phyloP scores from a whole-genome alignment of 2,888 invertebrate species.

The Metacarcinus magister region DNA sequence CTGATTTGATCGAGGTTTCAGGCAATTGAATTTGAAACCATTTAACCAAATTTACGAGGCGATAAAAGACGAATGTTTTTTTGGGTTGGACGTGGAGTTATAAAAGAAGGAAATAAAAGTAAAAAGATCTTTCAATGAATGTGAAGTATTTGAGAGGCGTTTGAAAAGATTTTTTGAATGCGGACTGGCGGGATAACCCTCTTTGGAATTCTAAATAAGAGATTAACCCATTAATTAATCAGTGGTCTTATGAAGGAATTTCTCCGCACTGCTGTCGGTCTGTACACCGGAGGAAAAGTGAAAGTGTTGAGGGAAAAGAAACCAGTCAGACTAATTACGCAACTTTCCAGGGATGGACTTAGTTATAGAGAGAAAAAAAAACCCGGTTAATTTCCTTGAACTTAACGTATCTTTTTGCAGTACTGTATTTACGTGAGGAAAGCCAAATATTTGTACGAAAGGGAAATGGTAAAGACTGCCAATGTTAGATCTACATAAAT shows the following conservation, averaged over 20 bases:
- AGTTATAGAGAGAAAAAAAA: neutral
- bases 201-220: neutral
- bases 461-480: neutral
- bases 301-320: neutral
- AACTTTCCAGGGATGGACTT: neutral
- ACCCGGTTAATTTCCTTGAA: neutral
- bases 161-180: neutral
- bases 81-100: neutral
- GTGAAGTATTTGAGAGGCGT: neutral
- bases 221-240: neutral
- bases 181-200: neutral
- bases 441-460: too few species aligned
- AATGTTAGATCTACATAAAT: too few species aligned
- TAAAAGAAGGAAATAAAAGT: neutral
- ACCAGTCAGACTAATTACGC: neutral
- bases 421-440: neutral
- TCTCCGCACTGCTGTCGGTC: neutral
- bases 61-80: neutral
- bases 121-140: neutral
- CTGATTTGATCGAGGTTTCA: neutral
- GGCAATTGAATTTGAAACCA: neutral
- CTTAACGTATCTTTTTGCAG: neutral
- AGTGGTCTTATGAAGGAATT: neutral
- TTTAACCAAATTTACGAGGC: neutral
- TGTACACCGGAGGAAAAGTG: neutral